These are phyloP conservation scores for Drosophila gaucha DNA, from an alignment of 2,888 invertebrate genomes.

Conservation along the genomic window DNA sequence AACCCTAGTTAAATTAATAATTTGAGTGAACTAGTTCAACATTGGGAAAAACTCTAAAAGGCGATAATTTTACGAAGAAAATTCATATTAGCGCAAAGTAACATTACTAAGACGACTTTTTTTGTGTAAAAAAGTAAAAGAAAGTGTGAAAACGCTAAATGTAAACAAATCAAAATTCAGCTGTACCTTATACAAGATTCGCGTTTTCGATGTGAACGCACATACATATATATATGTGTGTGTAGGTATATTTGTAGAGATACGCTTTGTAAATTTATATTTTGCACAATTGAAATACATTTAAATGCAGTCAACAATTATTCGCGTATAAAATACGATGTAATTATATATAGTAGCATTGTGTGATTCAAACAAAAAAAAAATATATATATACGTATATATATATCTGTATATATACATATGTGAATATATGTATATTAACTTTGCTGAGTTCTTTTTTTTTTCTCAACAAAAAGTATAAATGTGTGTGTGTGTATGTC, in stretches of 20 bases:
- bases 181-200: background rate
- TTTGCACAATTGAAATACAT: background rate
- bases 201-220: background rate
- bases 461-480: conserved; percentile 6
- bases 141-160: background rate
- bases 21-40: conserved; percentile 23
- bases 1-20: background rate
- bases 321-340: background rate
- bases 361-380: background rate
- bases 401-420: conserved; percentile 4
- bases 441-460: conserved; percentile 3
- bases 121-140: background rate
- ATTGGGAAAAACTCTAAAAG: conserved; percentile 9
- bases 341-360: background rate
- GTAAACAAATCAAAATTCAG: background rate
- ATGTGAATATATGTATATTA: background rate
- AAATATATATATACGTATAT: conserved; percentile 1
- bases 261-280: conserved; percentile 11
- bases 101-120: too few relatives aligned
- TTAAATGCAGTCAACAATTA: background rate
- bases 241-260: conserved; percentile 2
- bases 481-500: background rate
- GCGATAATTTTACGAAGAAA: conserved; percentile 26
- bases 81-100: background rate
- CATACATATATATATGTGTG: conserved; percentile 3